Base-by-base conservation (phyloP, 1,140 invertebrate species). In the Metaphire vulgaris region DNA sequence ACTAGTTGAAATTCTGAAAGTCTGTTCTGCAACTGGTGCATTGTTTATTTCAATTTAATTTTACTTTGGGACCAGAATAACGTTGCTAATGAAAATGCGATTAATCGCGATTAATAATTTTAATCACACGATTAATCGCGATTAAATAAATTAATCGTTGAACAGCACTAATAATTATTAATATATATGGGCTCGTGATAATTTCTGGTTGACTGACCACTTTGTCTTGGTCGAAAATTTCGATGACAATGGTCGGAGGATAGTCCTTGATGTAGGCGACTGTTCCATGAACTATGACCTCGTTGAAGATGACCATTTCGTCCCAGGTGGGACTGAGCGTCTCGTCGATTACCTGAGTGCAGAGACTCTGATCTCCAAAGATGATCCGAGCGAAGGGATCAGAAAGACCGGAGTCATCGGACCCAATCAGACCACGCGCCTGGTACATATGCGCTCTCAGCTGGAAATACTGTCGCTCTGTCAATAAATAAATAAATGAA, bases 311-410 rank as follows among this genome's bases (percentile, higher is more conserved):
- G 1, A 96, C 84, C 71, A 93, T 87, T 85, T 95, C 92, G 84
- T 96, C 93, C 93, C 94, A 96, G 0, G 93, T 95, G 0, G 94
- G 94, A 81, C 92, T 94, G 33, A 95, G 86, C 0, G 94, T 96
- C 87, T 96, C 92, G 80, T 95, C 93, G 29, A 95, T 94, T 0
- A 95, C 77, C 74, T 74, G 72, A 1, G 77, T 78, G 26, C 64
- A 93, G 94, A 1, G 89, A 90, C 82, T 90, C 90, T 78, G 91
- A 91, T 83, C 90, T 91, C 85, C 94, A 92, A 12, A 91, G 91
- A 74, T 92, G 90, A 96, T 90, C 78, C 91, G 86, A 0, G 93
- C 93, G 85, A 93, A 96, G 1, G 94, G 93, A 87, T 96, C 93
- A 0, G 93, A 95, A 0, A 96, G 85, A n/a, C 93, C 94, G 0